Conservation (phyloP, 1,140 invertebrate species). For the Caerostris darwini region DNA sequence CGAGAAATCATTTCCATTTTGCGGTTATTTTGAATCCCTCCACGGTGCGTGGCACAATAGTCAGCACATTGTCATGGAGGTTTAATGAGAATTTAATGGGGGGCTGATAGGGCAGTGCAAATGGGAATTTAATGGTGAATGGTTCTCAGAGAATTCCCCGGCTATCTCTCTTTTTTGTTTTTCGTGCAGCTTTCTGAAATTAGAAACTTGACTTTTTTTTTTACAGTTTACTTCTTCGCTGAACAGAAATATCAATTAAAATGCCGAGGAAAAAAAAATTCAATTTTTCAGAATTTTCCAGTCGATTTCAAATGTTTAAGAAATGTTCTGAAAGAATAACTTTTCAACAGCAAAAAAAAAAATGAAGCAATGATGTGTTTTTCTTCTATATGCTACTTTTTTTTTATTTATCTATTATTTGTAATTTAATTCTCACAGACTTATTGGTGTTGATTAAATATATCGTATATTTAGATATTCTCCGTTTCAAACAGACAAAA, state of each 20-base stretch:
- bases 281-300: too few relatives aligned
- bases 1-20: constrained; percentile 54
- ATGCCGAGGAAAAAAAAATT: neutral
- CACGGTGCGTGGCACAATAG: neutral
- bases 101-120: constrained; percentile 55
- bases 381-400: too few relatives aligned
- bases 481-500: too few relatives aligned
- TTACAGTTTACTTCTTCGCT: neutral
- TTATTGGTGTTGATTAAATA: too few relatives aligned
- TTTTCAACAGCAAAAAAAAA: too few relatives aligned
- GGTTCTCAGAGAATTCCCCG: constrained; percentile 11
- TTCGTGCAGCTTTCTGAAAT: neutral
- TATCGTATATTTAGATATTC: too few relatives aligned
- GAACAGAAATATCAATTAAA: neutral
- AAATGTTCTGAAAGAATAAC: too few relatives aligned
- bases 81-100: constrained; percentile 75
- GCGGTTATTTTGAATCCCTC: constrained; percentile 25
- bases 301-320: too few relatives aligned
- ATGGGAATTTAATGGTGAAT: constrained; percentile 68
- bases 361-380: too few relatives aligned
- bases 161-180: neutral
- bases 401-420: too few relatives aligned
- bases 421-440: too few relatives aligned
- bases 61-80: constrained; percentile 37
- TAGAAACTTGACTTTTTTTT: neutral